Evolutionary conservation across 2,797 vertebrate genomes (phyloP), one percentile per base, ranked within the genome.

Genomic region (Channa striata): DNA sequence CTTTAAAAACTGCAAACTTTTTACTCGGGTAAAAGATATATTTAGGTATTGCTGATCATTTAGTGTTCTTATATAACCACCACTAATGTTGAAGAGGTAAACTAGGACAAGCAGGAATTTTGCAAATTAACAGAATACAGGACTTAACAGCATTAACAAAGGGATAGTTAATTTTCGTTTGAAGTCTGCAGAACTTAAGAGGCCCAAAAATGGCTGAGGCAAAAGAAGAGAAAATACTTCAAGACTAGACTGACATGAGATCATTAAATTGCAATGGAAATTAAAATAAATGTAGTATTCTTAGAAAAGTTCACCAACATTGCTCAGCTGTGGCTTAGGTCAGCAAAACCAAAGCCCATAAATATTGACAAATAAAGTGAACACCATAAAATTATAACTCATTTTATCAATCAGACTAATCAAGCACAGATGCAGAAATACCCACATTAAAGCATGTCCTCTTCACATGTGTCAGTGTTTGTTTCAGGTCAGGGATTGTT

Each of bases 401-500:
- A 59, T 46, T 21, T 7, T 8, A 59, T 65, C 37, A 34, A 57
- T 72, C 66, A 84, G 8, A 62, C n/a, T 63, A 68, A 87, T 43
- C 4, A 34, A 34, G 23, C 53, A 12, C 71, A 85, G 66, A 72
- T 67, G 68, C 16, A 54, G 49, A 34, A 63, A 72, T 30, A 14
- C 8, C 65, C 42, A 59, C 70, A 51, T 58, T 20, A 68, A 50
- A 42, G 19, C 36, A 53, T 39, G 48, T 59, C 62, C 30, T 17
- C 48, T 56, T 58, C n/a, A 19, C 51, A 58, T 43, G 56, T 42
- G 44, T 64, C 33, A 40, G n/a, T 59, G 58, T 40, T 54, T 3
- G 20, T 44, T 47, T 64, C 20, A 33, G 46, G 46, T 54, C 1
- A 2, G 4, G 6, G 12, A 1, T 12, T 25, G 4, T 59, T 42